phyloP scores from a whole-genome alignment of 2,113 vertebrate species.

The Anguilla japonica region DNA sequence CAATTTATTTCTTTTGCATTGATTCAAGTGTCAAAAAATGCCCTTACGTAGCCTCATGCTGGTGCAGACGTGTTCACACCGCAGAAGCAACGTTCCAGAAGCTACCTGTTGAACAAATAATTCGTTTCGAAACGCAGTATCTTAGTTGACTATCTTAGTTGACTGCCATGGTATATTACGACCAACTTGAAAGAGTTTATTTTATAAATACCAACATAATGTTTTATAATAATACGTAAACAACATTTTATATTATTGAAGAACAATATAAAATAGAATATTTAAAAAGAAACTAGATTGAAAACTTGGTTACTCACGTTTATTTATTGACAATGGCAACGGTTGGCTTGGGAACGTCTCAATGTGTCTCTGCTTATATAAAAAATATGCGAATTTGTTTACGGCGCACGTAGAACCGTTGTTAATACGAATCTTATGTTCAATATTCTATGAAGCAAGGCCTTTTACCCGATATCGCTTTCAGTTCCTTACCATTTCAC shows the following conservation, averaged over 20 bases:
- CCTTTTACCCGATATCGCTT: background rate
- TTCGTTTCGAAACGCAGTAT: background rate
- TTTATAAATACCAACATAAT: background rate
- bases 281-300: constrained; percentile 22
- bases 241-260: background rate
- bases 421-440: background rate
- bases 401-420: background rate
- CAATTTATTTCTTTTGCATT: too few species aligned
- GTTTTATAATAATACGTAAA: background rate
- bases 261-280: constrained; percentile 6
- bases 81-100: background rate
- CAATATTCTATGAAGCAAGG: background rate
- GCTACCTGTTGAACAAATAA: background rate
- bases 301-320: constrained; percentile 26
- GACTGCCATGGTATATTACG: background rate
- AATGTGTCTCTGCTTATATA: constrained; percentile 9
- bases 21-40: background rate
- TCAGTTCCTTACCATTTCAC: background rate
- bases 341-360: constrained; percentile 59
- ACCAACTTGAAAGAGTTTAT: background rate
- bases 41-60: constrained; percentile 63
- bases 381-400: background rate
- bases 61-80: background rate
- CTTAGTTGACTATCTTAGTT: background rate
- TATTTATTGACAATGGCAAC: constrained; percentile 53